Conservation (phyloP, 2,113 vertebrate genomes). For the Oncorhynchus keta region DNA sequence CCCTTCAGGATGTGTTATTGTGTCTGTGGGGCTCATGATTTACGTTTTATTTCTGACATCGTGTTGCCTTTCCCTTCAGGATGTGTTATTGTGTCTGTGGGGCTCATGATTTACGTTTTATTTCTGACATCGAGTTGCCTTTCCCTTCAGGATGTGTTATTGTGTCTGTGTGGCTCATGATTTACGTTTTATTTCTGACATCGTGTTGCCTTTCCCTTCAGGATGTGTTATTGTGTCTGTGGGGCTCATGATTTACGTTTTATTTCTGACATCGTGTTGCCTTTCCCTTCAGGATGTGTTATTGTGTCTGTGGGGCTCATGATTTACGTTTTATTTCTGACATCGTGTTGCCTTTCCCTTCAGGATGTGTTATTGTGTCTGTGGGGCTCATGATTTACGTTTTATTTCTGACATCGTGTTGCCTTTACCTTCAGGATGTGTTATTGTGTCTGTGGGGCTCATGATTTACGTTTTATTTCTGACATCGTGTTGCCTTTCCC, state of each 20-base stretch:
- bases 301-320: slow-evolving; percentile 13
- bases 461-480: too few species aligned
- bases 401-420: too few species aligned
- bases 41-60: too few species aligned
- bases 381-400: neutral
- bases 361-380: slow-evolving; percentile 11
- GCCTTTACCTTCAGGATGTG: neutral
- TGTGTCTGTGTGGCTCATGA: slow-evolving; percentile 35
- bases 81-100: slow-evolving; percentile 15
- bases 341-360: too few species aligned
- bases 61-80: neutral
- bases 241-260: neutral
- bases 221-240: slow-evolving; percentile 15
- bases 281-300: neutral
- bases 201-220: neutral
- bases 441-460: slow-evolving; percentile 16
- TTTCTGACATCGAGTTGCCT: too few species aligned
- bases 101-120: too few species aligned
- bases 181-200: slow-evolving; percentile 35
- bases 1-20: neutral
- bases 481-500: too few species aligned
- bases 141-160: neutral
- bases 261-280: too few species aligned
- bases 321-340: too few species aligned
- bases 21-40: slow-evolving; percentile 11